These are phyloP conservation scores for Meta bourneti DNA, from an alignment of 2,888 invertebrate genomes.

Conservation along the genomic window DNA sequence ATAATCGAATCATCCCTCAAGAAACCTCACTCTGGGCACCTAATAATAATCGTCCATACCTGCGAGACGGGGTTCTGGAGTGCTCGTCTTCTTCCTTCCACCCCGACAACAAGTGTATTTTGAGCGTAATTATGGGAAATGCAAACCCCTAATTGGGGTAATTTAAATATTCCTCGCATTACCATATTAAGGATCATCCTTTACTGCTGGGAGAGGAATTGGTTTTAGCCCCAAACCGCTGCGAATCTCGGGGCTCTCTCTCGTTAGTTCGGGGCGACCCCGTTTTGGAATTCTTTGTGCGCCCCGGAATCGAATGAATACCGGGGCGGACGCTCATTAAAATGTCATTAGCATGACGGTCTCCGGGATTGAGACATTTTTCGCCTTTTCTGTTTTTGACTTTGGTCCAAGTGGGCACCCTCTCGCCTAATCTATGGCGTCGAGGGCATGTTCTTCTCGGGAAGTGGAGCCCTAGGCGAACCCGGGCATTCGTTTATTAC, in stretches of 20 bases:
- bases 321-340: conserved; percentile 45
- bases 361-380: conserved; percentile 38
- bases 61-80: neutral
- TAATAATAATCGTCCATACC: conserved; percentile 39
- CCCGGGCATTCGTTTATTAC: no score
- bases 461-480: no score
- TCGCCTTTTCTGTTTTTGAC: conserved; percentile 12
- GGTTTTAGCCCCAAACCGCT: conserved; percentile 32
- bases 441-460: no score
- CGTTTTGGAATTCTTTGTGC: conserved; percentile 12
- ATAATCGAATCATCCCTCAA: conserved; percentile 59
- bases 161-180: conserved; percentile 75
- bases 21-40: conserved; percentile 36
- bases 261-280: conserved; percentile 28
- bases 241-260: conserved; percentile 1
- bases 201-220: conserved; percentile 16
- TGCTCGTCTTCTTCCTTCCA: neutral
- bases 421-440: no score
- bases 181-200: conserved; percentile 63
- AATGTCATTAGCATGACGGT: conserved; percentile 64
- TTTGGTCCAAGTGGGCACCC: neutral
- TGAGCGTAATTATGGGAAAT: conserved; percentile 62
- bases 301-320: conserved; percentile 37
- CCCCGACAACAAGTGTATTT: conserved; percentile 71
- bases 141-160: conserved; percentile 68